Conservation (phyloP, 2,797 vertebrate species). For the Halcyon badia region DNA sequence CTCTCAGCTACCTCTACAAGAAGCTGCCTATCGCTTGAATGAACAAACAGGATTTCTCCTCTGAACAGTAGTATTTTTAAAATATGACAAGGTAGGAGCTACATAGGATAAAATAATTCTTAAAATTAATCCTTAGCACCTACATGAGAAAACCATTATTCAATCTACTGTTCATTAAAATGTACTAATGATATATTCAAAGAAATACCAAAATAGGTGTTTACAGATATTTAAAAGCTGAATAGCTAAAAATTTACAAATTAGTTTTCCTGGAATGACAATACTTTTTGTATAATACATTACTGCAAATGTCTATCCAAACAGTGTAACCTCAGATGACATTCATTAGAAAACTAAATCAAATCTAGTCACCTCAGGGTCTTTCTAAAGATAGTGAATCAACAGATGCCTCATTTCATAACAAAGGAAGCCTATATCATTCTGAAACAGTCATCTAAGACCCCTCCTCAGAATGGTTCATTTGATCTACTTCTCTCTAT, state of each 20-base stretch:
- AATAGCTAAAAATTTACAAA: not conserved
- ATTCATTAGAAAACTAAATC: not conserved
- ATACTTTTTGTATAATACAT: not conserved
- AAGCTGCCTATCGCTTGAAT: not conserved
- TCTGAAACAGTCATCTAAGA: not conserved
- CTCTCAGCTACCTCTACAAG: not conserved
- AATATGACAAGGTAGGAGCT: not conserved
- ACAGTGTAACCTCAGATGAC: not conserved
- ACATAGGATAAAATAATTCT: not conserved
- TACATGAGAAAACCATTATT: not conserved
- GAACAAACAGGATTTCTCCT: not conserved
- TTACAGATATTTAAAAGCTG: not conserved
- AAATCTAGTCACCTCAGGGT: not conserved
- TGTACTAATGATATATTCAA: not conserved
- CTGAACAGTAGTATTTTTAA: not conserved
- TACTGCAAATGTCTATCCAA: not conserved
- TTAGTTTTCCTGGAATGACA: not conserved
- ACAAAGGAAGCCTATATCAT: not conserved
- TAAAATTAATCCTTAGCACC: not conserved
- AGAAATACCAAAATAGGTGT: not conserved
- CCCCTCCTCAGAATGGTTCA: not conserved
- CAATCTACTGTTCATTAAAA: not conserved
- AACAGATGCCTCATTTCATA: not conserved
- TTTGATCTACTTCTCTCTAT: not conserved
- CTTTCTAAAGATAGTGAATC: not conserved